Evolutionary conservation across 2,113 vertebrate genomes (phyloP).

Genomic region (Turdus rufiventris): DNA sequence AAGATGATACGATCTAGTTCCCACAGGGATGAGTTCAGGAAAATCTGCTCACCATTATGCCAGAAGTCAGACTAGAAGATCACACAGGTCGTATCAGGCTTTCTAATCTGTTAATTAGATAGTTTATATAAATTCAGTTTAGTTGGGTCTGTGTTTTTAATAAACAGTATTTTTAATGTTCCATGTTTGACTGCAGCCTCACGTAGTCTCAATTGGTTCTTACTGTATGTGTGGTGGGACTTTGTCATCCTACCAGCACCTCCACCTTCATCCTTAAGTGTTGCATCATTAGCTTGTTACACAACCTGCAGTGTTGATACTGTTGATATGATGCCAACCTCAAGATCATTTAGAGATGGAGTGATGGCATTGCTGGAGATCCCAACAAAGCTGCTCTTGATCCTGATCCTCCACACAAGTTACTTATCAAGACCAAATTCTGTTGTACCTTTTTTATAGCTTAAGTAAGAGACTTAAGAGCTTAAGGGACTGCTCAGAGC

Average conservation of each 20-base stretch:
- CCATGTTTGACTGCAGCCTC: background rate
- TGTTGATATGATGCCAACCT: background rate
- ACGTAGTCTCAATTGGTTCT: background rate
- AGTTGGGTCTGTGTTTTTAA: background rate
- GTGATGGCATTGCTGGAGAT: background rate
- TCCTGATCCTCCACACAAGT: background rate
- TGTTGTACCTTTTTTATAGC: background rate
- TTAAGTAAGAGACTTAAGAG: background rate
- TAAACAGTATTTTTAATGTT: slow-evolving; percentile 16
- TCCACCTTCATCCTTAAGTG: slow-evolving; percentile 1
- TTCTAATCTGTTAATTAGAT: slow-evolving; percentile 22
- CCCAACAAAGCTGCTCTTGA: background rate
- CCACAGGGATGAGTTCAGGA: background rate
- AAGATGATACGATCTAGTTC: background rate
- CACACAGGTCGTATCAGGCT: background rate
- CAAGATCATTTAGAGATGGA: background rate
- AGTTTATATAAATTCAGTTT: background rate
- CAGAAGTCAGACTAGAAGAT: background rate
- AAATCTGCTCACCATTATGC: background rate
- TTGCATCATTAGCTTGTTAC: slow-evolving; percentile 26
- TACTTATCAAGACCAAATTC: background rate
- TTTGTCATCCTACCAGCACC: background rate
- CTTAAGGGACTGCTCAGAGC: background rate
- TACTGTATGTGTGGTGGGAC: background rate
- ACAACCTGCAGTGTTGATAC: background rate